Base-by-base conservation (phyloP, 2,797 vertebrate genomes). In the Chromis chromis region DNA sequence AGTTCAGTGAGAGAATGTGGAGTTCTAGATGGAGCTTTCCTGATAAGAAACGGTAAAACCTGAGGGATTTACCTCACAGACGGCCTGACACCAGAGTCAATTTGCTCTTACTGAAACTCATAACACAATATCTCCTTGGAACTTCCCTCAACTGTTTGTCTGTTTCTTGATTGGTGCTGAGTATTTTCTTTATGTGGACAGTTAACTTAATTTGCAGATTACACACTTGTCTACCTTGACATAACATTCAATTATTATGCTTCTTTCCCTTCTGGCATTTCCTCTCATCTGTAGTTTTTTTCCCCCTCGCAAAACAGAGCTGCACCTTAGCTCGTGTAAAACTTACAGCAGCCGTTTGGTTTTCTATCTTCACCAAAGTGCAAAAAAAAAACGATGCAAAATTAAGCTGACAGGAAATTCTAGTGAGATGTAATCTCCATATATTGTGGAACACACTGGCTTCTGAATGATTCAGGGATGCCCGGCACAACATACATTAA, bases 1-100 rank as follows among this genome's bases (percentile, higher is more conserved):
- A 36, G 85, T 78, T 89, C 67, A 76, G 50, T n/a, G 36, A 9
- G 75, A 53, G 58, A 81, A n/a, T 6, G 52, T 39, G 19, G 7
- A 10, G 27, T 22, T 82, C 39, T 70, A 90, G 88, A 79, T 90
- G 79, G 64, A 87, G 68, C 49, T 67, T 50, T 65, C 13, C 62
- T 75, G 86, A 86, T 86, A 89, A 90, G 59, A 84, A 87, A 76
- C 60, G 16, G 65, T 79, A 83, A 80, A 89, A 89, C 59, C 70
- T 64, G 65, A 89, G 75, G 70, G 79, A 89, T 88, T 79, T 87
- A 82, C 49, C 31, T 78, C 2, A 49, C 56, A 16, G 16, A 60
- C 57, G 39, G 22, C 24, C 70, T 63, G 55, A 78, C 76, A 76
- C 61, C 49, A 65, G 77, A 81, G 61, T 76, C 61, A 79, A 28